phyloP scores from a whole-genome alignment of 37 sponge, comb jelly and placozoan species.

The Agelas oroides region DNA sequence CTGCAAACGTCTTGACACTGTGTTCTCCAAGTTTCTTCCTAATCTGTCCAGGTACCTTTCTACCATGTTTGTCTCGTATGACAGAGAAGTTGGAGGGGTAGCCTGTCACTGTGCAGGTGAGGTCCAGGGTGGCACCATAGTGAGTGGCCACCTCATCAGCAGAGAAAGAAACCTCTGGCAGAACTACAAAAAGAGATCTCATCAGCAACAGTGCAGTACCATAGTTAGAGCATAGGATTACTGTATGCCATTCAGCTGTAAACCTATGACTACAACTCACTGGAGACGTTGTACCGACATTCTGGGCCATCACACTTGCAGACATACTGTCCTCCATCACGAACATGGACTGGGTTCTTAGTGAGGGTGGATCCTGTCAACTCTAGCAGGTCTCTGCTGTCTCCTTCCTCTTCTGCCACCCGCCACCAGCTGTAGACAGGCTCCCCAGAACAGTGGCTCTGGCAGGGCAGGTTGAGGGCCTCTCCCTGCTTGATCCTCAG shows the following conservation, averaged over 20 bases:
- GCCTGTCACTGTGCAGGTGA: conserved; percentile 16
- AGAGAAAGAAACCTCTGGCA: conserved; percentile 23
- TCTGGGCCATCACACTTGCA: conserved; percentile 31
- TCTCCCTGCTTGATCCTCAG: background rate
- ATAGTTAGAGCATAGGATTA: background rate
- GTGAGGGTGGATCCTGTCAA: background rate
- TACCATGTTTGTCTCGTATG: conserved; percentile 1
- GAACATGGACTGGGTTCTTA: background rate
- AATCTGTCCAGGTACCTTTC: background rate
- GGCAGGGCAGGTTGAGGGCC: conserved; percentile 7
- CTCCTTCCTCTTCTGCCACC: background rate
- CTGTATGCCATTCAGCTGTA: background rate
- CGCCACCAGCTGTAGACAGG: background rate
- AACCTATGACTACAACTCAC: background rate
- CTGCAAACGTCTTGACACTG: background rate
- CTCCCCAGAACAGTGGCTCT: conserved; percentile 12
- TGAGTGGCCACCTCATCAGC: conserved; percentile 2
- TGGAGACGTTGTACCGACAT: conserved; percentile 18
- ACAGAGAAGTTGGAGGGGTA: conserved; percentile 16
- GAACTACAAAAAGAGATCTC: conserved; percentile 19
- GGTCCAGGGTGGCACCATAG: conserved; percentile 16
- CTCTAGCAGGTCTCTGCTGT: background rate
- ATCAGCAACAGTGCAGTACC: background rate
- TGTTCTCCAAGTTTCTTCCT: background rate
- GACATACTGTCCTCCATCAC: conserved; percentile 29